Evolutionary conservation across 2,113 vertebrate genomes (phyloP).

Genomic region (Mionectes macconnelli): DNA sequence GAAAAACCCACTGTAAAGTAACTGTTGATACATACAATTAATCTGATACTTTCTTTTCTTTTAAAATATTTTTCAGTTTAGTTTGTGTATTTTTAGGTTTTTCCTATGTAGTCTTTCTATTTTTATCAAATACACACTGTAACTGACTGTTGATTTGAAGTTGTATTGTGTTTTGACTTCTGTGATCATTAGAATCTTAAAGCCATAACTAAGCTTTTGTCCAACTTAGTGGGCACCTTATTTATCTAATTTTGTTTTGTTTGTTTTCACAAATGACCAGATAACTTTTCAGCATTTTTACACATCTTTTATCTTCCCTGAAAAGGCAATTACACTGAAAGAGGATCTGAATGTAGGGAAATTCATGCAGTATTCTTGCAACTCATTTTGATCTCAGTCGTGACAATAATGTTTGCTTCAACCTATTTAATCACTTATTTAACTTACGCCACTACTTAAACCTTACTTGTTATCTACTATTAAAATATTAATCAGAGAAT

Average conservation of each 20-base stretch:
- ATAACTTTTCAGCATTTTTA: background rate
- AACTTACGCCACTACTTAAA: background rate
- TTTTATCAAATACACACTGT: background rate
- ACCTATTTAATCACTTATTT: no score
- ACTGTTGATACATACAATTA: background rate
- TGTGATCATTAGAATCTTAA: background rate
- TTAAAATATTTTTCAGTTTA: background rate
- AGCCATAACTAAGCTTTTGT: background rate
- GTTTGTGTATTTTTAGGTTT: background rate
- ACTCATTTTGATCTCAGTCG: background rate
- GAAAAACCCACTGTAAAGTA: background rate
- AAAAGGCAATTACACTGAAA: background rate
- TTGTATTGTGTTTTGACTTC: background rate
- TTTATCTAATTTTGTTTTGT: background rate
- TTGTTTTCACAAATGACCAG: background rate
- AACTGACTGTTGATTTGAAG: background rate
- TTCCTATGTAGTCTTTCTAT: background rate
- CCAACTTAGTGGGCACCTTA: background rate
- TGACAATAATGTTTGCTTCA: background rate
- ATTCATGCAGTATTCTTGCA: background rate
- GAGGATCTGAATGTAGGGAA: accelerated
- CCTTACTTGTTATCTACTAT: background rate
- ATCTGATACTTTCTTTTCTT: background rate
- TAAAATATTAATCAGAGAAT: background rate
- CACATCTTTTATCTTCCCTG: background rate